Evolutionary conservation across 2,113 vertebrate genomes (phyloP), one percentile per base, ranked within the genome.

Genomic region (Seriola aureovittata): DNA sequence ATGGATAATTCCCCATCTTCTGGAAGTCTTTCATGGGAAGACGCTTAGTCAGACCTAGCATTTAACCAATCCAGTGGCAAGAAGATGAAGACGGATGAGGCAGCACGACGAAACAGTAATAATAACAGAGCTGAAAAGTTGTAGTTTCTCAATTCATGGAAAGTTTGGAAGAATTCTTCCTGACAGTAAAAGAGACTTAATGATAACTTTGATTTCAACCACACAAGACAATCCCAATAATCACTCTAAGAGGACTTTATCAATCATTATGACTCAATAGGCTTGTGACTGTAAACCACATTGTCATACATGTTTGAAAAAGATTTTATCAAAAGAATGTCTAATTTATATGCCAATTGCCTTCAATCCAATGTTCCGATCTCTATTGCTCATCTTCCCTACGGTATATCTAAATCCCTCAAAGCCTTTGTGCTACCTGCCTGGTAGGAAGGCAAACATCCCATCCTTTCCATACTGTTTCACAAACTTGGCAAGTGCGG

Each of bases 381-480:
- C 66, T 79, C 59, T 52, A 23, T 57, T 81, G 44, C 52, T 84
- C 25, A 25, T 67, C 74, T 32, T 59, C 54, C 40, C 74, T 7
- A 36, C 21, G 4, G 59, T 82, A 59, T 58, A 38, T 71, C 69
- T 57, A 73, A 85, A 86, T 75, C 75, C 72, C 73, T 78, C 48
- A 70, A 75, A 88, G 75, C 69, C n/a, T 80, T 84, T 81, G 78
- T 82, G 65, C 58, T 73, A 72, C 55, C 63, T 77, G 78, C 55
- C n/a, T 58, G 60, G 29, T 50, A 42, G 76, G 72, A 86, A 86
- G 82, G 73, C 60, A 89, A 81, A 86, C 77, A 88, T 69, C 32
- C 46, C 46, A 58, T 75, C 17, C n/a, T 83, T 75, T 76, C 52
- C 17, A 64, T 81, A 71, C 60, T 64, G 71, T 87, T 85, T 79